phyloP scores from a whole-genome alignment of 2,797 vertebrate genomes.

The Muraenolepis orangiensis region DNA sequence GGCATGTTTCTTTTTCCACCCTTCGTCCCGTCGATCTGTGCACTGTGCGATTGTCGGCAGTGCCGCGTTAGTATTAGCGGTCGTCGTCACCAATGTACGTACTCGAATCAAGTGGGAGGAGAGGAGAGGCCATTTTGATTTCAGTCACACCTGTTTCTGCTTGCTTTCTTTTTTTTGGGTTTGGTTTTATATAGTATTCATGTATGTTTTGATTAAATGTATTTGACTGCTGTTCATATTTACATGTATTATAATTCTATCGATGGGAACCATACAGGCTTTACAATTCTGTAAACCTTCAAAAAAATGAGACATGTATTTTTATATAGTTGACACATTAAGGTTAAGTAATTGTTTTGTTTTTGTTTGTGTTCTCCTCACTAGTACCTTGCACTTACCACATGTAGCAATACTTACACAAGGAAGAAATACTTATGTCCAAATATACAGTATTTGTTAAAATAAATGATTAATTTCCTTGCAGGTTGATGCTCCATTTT shows the following conservation, averaged over 20 bases:
- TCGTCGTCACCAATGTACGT: neutral
- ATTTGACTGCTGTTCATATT: conserved; percentile 58
- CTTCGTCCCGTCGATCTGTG: conserved; percentile 51
- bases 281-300: conserved; percentile 70
- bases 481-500: conserved; percentile 87
- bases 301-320: conserved; percentile 76
- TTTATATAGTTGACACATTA: conserved; percentile 81
- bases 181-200: conserved; percentile 42
- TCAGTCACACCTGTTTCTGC: conserved; percentile 29
- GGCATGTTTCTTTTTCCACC: conserved; percentile 44
- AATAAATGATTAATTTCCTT: conserved; percentile 79
- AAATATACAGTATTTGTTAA: conserved; percentile 85
- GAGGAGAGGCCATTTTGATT: conserved; percentile 17
- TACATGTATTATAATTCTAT: conserved; percentile 66
- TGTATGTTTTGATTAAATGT: conserved; percentile 51
- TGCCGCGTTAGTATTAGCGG: conserved; percentile 22
- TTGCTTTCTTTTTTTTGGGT: conserved; percentile 39
- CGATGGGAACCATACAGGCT: conserved; percentile 72
- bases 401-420: conserved; percentile 83
- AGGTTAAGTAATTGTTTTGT: conserved; percentile 70
- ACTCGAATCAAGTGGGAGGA: conserved; percentile 7
- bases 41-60: conserved; percentile 25
- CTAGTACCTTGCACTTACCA: conserved; percentile 86
- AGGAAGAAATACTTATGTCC: conserved; percentile 61
- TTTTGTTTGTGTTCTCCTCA: conserved; percentile 72